These are phyloP conservation scores for Cephalopterus ornatus DNA, from an alignment of 2,113 vertebrate species.

Conservation along the genomic window DNA sequence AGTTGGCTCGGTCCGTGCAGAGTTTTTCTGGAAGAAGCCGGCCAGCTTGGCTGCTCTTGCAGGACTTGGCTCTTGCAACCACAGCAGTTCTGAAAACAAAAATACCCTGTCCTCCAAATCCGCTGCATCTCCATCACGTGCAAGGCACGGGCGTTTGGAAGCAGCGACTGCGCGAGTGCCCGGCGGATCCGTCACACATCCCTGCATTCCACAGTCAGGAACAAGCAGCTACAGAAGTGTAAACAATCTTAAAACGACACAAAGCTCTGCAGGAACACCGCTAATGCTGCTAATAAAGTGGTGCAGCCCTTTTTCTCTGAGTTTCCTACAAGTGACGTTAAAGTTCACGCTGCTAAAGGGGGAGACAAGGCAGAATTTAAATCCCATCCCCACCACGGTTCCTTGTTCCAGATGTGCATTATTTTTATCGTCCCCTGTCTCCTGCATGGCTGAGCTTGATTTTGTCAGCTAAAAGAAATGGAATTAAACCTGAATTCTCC, in stretches of 20 bases:
- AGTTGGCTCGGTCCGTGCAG: fast-evolving
- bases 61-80: background rate
- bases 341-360: background rate
- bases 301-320: background rate
- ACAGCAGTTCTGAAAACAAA: background rate
- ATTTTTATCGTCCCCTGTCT: background rate
- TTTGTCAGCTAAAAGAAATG: background rate
- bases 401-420: background rate
- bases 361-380: background rate
- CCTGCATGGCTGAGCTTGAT: background rate
- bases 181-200: fast-evolving
- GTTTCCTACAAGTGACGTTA: background rate
- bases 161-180: fast-evolving
- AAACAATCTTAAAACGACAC: background rate
- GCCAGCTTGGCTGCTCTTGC: background rate
- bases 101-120: background rate
- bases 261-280: background rate
- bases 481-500: background rate
- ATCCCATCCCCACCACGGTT: background rate
- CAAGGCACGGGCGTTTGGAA: fast-evolving
- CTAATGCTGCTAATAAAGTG: background rate
- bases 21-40: background rate
- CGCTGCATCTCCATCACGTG: fast-evolving
- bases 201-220: background rate
- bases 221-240: background rate